phyloP scores from a whole-genome alignment of 2,888 invertebrate genomes.

The Ommatoiulus sabulosus region DNA sequence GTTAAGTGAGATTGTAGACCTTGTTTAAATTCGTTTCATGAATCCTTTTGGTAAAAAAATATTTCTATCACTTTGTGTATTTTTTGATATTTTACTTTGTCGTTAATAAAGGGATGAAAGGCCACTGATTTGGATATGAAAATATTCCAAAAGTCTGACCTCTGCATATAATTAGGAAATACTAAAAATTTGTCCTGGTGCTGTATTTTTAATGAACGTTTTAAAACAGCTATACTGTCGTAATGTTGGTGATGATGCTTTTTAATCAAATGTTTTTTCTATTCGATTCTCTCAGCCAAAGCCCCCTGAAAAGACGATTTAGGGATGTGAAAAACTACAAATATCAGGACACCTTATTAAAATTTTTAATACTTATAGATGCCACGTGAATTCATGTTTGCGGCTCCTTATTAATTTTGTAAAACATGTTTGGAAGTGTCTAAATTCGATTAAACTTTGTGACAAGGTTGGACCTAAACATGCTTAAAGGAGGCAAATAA shows the following conservation, averaged over 20 bases:
- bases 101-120: not conserved
- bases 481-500: too few relatives aligned
- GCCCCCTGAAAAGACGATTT: not conserved
- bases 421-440: too few relatives aligned
- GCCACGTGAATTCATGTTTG: too few relatives aligned
- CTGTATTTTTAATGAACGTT: not conserved
- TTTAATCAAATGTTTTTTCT: conserved; percentile 34
- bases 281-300: not conserved
- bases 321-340: not conserved
- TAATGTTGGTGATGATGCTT: not conserved
- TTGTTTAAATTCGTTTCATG: not conserved
- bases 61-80: too few relatives aligned
- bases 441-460: too few relatives aligned
- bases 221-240: not conserved
- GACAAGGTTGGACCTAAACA: too few relatives aligned
- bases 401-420: too few relatives aligned
- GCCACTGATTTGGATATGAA: not conserved
- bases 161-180: not conserved
- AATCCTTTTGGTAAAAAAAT: not conserved
- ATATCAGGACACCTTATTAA: too few relatives aligned
- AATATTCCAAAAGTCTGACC: conserved; percentile 36
- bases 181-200: not conserved
- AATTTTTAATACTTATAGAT: too few relatives aligned
- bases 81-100: not conserved
- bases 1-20: not conserved